Base-by-base conservation (phyloP, 64 coral and sea anemone species). In the Trachythela sp. region DNA sequence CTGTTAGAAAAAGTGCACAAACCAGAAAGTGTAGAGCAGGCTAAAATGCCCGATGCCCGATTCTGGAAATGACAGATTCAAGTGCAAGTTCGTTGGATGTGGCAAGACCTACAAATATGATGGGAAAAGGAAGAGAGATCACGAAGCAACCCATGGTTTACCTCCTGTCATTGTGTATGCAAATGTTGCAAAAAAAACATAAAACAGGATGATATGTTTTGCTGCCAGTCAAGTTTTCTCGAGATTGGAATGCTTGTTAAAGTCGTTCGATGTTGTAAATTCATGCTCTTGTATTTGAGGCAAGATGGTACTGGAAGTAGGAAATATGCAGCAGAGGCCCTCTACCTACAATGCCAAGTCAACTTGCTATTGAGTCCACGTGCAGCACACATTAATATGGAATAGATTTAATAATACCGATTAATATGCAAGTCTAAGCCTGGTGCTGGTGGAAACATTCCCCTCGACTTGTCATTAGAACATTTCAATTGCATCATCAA, bases 221-320 rank as follows among this genome's bases (percentile, higher is more conserved):
- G 89, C 67, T 95, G 92, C 42, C 90, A 95, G 45, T 84, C 84
- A 24, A 76, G 94, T 33, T 91, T 95, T 49, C 87, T 91, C 72
- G 86, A 90, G 64, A 94, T 94, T n/a, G 92, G 88, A 22, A 88
- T 90, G 31, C 84, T 88, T 30, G 68, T 71, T 0, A 43, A 84
- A 8, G 49, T 94, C 0, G 32, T 94, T 0, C 42, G 33, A 41
- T 94, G 92, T 35, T 89, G 89, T 11, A 87, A 88, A 41, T 64
- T 94, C 42, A 90, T 94, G 43, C 84, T 94, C 3, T 35, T 84
- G 29, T 85, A 95, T 40, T 92, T 95, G 17, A 89, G 64, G 36
- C 87, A 95, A 20, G 94, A 92, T 92, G 94, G 94, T 20, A 77
- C 59, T 87, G 84, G 94, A 5, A 95, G 94, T 54, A 60, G 22